These are phyloP conservation scores for Psammodynastes pulverulentus DNA, from an alignment of 2,113 vertebrate genomes.

Conservation along the genomic window DNA sequence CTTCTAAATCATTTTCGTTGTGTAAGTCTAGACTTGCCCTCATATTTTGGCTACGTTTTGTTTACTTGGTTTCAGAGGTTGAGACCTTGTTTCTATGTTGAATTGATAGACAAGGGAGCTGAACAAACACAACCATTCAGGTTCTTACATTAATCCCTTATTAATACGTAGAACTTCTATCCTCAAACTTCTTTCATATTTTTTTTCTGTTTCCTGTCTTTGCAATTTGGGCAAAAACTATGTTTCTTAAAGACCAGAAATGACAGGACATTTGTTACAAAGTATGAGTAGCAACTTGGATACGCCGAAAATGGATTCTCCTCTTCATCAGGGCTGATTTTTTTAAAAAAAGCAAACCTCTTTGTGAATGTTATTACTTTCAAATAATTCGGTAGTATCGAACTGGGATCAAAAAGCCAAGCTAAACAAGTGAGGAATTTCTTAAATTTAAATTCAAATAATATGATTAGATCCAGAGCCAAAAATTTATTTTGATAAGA, in stretches of 20 bases:
- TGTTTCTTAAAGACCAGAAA: slow-evolving; percentile 77
- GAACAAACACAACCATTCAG: slow-evolving; percentile 64
- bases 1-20: neutral
- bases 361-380: slow-evolving; percentile 33
- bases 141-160: slow-evolving; percentile 70
- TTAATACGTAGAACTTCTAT: slow-evolving; percentile 69
- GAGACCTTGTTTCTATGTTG: slow-evolving; percentile 57
- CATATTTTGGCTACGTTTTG: slow-evolving; percentile 52
- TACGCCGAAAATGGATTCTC: slow-evolving; percentile 36
- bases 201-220: slow-evolving; percentile 75
- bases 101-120: slow-evolving; percentile 60
- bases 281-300: slow-evolving; percentile 50
- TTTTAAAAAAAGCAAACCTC: neutral
- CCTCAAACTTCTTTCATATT: slow-evolving; percentile 70
- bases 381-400: neutral
- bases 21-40: slow-evolving; percentile 57
- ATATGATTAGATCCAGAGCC: neutral
- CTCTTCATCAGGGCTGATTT: neutral
- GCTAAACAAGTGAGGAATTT: slow-evolving; percentile 29
- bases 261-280: slow-evolving; percentile 73
- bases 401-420: neutral
- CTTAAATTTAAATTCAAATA: neutral
- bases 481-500: neutral
- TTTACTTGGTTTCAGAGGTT: slow-evolving; percentile 67
- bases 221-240: slow-evolving; percentile 71